Percentiles rank a stretch among this genome's conserved stretches.
phyloP scores from a whole-genome alignment of 1,140 invertebrate species.

The Conopomorpha cramerella region DNA sequence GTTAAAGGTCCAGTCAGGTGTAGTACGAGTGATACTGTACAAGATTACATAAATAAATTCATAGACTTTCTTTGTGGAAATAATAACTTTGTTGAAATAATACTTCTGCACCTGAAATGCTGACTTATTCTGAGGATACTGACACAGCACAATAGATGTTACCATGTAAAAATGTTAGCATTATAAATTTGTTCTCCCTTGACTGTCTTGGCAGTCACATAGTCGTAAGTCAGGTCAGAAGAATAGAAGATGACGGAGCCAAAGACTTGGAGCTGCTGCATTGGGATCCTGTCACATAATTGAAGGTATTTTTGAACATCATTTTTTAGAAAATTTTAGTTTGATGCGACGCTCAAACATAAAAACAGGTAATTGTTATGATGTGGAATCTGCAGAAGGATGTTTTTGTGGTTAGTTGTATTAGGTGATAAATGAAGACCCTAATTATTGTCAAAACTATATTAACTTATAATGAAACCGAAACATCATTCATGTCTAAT shows the following conservation, averaged over 20 bases:
- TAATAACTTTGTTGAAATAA: constrained; percentile 7
- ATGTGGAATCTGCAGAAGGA: neutral
- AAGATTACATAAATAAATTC: constrained; percentile 42
- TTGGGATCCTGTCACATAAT: constrained; percentile 47
- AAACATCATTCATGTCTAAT: too few species aligned
- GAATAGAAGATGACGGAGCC: too few species aligned
- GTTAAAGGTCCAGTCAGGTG: constrained; percentile 62
- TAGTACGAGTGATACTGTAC: constrained; percentile 57
- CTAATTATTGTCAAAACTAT: too few species aligned
- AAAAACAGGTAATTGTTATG: neutral
- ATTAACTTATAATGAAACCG: too few species aligned
- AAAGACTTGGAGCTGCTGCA: constrained; percentile 50
- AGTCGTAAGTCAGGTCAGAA: constrained; percentile 62
- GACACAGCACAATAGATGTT: too few species aligned
- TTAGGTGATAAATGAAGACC: too few species aligned
- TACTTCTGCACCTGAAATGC: constrained; percentile 28
- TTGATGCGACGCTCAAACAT: neutral
- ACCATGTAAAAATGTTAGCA: too few species aligned
- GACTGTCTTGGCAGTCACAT: constrained; percentile 59
- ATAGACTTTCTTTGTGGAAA: constrained; percentile 9
- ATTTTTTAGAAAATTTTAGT: neutral
- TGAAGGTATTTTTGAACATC: constrained; percentile 55
- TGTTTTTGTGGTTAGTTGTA: neutral
- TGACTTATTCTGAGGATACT: too few species aligned
- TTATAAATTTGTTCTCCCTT: constrained; percentile 59